phyloP scores from a whole-genome alignment of 2,113 vertebrate genomes.

The Hemiscyllium ocellatum region DNA sequence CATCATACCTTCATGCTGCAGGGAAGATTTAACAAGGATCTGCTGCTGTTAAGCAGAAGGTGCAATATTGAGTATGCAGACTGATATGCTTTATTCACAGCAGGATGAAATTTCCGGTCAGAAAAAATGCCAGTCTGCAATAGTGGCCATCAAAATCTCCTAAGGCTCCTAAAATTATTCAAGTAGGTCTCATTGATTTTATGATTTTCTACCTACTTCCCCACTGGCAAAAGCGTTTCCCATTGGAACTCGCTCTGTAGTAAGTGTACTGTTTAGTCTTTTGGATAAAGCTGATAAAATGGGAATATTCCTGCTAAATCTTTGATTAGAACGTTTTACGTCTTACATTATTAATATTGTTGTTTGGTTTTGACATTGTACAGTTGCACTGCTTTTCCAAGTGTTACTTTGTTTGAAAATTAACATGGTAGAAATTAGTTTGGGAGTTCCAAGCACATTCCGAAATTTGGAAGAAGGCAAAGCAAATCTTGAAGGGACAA shows the following conservation, averaged over 20 bases:
- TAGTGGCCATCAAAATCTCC: not conserved
- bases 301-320: not conserved
- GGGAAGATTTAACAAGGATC: not conserved
- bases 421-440: not conserved
- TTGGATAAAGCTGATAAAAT: not conserved
- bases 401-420: not conserved
- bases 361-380: not conserved
- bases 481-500: not conserved
- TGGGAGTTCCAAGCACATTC: not conserved
- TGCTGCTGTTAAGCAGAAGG: not conserved
- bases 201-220: not conserved
- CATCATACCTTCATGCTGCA: not conserved
- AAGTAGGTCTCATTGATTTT: not conserved
- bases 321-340: not conserved
- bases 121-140: not conserved
- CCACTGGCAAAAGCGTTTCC: not conserved
- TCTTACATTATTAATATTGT: not conserved
- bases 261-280: not conserved
- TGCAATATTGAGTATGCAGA: not conserved
- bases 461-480: not conserved
- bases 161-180: constrained; percentile 6
- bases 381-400: not conserved
- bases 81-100: not conserved
- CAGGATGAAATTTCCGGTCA: not conserved
- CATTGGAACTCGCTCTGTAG: no score